Evolutionary conservation across 2,888 invertebrate species (phyloP).

Genomic region (Drosophila recens): DNA sequence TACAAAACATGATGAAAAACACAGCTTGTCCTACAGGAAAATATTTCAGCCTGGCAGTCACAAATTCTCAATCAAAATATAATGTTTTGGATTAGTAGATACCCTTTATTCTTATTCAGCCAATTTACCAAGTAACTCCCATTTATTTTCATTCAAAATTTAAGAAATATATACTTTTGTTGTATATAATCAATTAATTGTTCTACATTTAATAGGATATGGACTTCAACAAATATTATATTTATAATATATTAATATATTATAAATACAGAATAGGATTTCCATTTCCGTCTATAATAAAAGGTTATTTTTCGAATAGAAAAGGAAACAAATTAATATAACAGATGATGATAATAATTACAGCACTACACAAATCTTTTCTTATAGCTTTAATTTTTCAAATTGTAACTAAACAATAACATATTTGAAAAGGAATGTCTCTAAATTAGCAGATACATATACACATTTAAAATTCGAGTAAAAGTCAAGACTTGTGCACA

Average conservation of each 20-base stretch:
- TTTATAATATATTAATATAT: no score
- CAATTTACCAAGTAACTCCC: background rate
- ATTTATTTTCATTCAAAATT: background rate
- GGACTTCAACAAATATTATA: no score
- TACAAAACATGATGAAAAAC: conserved; percentile 2
- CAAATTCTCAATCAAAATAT: conserved; percentile 54
- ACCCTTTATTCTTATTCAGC: background rate
- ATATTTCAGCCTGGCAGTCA: conserved; percentile 60
- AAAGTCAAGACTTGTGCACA: background rate
- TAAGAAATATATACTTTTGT: background rate
- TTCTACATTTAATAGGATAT: no score
- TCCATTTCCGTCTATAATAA: no score
- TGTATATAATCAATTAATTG: background rate
- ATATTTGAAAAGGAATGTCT: background rate
- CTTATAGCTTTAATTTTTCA: no score
- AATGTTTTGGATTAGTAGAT: conserved; percentile 13
- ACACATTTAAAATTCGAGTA: background rate
- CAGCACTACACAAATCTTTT: no score
- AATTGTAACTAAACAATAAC: background rate
- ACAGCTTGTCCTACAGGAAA: conserved; percentile 30
- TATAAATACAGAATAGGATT: no score
- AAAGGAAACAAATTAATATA: background rate
- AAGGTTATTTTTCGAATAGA: background rate
- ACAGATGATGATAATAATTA: no score
- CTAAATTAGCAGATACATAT: background rate